Conservation (phyloP, 1,140 invertebrate species). For the Geopemphigus sp. region DNA sequence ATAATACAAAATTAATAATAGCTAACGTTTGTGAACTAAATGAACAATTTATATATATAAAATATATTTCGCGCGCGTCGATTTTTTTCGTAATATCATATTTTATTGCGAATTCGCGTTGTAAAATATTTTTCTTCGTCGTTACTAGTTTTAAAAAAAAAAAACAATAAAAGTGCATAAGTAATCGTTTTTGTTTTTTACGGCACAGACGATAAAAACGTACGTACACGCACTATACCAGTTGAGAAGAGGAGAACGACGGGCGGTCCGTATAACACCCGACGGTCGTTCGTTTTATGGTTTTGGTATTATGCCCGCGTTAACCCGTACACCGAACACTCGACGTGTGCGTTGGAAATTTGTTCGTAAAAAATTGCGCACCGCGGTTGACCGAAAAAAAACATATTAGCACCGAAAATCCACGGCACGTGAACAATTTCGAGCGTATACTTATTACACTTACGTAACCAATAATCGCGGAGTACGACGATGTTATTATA, state of each 20-base stretch:
- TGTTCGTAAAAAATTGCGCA: neutral
- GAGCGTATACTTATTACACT: neutral
- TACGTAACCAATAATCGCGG: too few species aligned
- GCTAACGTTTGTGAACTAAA: neutral
- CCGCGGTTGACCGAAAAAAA: neutral
- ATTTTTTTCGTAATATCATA: slow-evolving; percentile 22
- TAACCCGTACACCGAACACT: neutral
- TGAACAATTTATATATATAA: neutral
- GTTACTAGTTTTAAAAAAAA: neutral
- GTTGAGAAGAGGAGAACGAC: too few species aligned
- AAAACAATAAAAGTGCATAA: neutral
- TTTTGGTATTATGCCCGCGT: neutral
- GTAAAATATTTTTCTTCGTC: neutral
- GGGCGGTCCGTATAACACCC: neutral
- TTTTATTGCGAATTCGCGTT: neutral
- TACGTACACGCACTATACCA: neutral
- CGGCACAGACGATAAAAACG: neutral
- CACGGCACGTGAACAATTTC: neutral
- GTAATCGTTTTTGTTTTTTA: slow-evolving; percentile 16
- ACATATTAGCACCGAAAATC: neutral
- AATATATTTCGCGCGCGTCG: neutral
- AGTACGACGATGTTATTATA: slow-evolving; percentile 5
- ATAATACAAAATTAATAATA: neutral
- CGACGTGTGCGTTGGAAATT: neutral
- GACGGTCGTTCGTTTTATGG: neutral